phyloP scores from a whole-genome alignment of 2,797 vertebrate genomes.

The Gallinago solitaria region DNA sequence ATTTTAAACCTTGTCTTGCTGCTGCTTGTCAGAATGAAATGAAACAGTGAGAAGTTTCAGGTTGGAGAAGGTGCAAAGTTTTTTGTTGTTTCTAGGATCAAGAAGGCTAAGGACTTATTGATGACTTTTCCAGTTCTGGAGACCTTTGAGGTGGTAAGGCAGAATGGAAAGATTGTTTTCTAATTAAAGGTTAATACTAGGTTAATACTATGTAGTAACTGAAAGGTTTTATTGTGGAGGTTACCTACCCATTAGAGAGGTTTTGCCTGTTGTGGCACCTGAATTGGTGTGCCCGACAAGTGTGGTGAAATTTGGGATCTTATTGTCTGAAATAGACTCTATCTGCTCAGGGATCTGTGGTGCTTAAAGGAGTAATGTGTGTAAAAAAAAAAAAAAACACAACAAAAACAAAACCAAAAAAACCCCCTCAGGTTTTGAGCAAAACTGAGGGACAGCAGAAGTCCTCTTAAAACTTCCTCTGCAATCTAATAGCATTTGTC shows the following conservation, averaged over 20 bases:
- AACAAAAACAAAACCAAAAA: no score
- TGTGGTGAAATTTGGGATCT: background rate
- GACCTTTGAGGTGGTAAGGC: background rate
- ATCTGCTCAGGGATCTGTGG: background rate
- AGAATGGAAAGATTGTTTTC: background rate
- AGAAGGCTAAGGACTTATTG: background rate
- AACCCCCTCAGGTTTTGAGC: background rate
- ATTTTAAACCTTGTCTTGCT: background rate
- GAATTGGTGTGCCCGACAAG: background rate
- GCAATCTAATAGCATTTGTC: background rate
- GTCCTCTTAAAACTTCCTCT: background rate
- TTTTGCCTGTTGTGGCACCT: background rate
- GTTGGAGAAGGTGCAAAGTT: background rate
- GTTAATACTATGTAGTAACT: no score
- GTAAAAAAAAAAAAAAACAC: background rate
- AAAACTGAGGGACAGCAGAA: background rate
- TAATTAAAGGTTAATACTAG: background rate
- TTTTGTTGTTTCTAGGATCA: background rate
- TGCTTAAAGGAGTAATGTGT: background rate
- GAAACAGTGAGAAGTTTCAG: background rate
- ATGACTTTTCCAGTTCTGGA: background rate
- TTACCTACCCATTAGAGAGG: background rate
- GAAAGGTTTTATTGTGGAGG: background rate
- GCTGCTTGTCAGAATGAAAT: background rate
- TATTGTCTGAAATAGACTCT: background rate